These are phyloP conservation scores for Fabriciana adippe DNA, from an alignment of 2,888 invertebrate species.

Conservation along the genomic window DNA sequence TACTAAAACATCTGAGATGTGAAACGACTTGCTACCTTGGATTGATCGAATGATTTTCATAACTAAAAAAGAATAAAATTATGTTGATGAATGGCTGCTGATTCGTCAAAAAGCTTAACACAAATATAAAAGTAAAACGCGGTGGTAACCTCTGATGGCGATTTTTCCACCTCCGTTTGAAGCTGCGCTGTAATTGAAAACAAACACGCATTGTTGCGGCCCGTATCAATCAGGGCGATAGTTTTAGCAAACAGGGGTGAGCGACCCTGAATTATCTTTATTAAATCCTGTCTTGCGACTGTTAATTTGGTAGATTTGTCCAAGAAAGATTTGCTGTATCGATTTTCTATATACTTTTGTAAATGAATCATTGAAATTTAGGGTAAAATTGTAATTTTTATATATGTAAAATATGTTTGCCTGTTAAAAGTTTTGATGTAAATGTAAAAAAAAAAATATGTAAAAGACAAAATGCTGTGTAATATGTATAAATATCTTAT, in stretches of 20 bases:
- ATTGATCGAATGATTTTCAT: no score
- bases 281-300: constrained; percentile 36
- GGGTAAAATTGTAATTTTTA: no score
- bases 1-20: no score
- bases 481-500: no score
- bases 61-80: no score
- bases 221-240: constrained; percentile 71
- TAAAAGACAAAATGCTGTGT: no score
- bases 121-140: constrained; percentile 4
- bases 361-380: neutral
- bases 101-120: neutral
- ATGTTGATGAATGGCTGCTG: neutral
- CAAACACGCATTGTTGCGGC: constrained; percentile 77
- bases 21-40: no score
- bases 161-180: constrained; percentile 35
- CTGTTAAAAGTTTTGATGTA: no score
- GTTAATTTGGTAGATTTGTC: constrained; percentile 36
- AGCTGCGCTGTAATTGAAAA: constrained; percentile 70
- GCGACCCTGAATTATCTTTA: constrained; percentile 38
- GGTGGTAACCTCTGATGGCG: constrained; percentile 26
- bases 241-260: constrained; percentile 53
- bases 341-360: neutral
- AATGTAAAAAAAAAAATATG: no score
- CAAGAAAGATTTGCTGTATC: neutral
- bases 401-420: no score